phyloP scores from a whole-genome alignment of 1,140 invertebrate genomes.

The Neodiprion pinetum region DNA sequence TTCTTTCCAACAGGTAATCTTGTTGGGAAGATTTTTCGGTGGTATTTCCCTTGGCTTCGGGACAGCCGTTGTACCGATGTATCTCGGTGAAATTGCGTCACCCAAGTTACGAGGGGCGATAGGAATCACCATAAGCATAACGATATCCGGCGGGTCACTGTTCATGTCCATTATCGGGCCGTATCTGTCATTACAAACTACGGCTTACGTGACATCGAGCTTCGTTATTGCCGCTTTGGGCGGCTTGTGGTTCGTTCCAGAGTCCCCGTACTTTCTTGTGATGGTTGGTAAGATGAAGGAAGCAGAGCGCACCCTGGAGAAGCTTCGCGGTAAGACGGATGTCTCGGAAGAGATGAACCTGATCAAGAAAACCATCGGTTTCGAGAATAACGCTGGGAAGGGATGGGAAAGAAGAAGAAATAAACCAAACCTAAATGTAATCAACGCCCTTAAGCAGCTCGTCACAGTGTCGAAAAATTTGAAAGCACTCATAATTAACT shows the following conservation, averaged over 20 bases:
- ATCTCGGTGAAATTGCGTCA: slow-evolving; percentile 70
- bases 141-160: slow-evolving; percentile 60
- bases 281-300: slow-evolving; percentile 27
- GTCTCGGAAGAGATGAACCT: slow-evolving; percentile 47
- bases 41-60: slow-evolving; percentile 71
- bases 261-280: slow-evolving; percentile 56
- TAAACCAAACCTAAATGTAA: background rate
- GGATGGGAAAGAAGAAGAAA: slow-evolving; percentile 11
- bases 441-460: slow-evolving; percentile 58
- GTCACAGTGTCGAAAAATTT: slow-evolving; percentile 65
- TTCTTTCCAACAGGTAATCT: background rate
- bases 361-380: slow-evolving; percentile 43
- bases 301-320: slow-evolving; percentile 34
- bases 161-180: slow-evolving; percentile 54
- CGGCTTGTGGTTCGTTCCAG: slow-evolving; percentile 57
- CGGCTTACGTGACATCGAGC: slow-evolving; percentile 40
- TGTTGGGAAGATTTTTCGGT: slow-evolving; percentile 60
- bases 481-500: slow-evolving; percentile 69
- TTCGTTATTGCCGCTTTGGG: slow-evolving; percentile 51
- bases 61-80: slow-evolving; percentile 68
- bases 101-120: slow-evolving; percentile 68
- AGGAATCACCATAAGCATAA: slow-evolving; percentile 66
- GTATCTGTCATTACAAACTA: slow-evolving; percentile 26
- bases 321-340: slow-evolving; percentile 32
- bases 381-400: slow-evolving; percentile 59